Conservation (phyloP, 2,888 invertebrate genomes). For the Temnothorax rugatulus region DNA sequence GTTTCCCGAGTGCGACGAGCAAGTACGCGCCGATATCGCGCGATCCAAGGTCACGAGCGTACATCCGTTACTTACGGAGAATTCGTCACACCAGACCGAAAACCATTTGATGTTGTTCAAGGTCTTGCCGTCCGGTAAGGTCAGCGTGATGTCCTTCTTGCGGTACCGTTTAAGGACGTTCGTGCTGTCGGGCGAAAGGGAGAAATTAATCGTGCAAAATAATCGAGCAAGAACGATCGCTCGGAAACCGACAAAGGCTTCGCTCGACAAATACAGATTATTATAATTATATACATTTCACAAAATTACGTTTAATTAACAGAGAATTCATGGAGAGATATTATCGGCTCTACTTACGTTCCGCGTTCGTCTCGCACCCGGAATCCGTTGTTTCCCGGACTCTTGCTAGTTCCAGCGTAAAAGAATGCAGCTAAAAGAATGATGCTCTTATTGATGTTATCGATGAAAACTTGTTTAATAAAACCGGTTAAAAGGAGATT, state of each 20-base stretch:
- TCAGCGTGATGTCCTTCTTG: slow-evolving; percentile 93
- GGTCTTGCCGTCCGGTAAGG: slow-evolving; percentile 95
- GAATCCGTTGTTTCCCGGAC: slow-evolving; percentile 90
- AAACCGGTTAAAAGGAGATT: neutral
- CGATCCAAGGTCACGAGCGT: slow-evolving; percentile 71
- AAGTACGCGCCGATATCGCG: slow-evolving; percentile 46
- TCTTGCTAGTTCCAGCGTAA: slow-evolving; percentile 92
- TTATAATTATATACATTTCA: neutral
- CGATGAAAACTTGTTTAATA: neutral
- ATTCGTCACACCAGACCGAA: slow-evolving; percentile 97
- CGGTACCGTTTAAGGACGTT: slow-evolving; percentile 93
- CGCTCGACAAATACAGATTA: neutral
- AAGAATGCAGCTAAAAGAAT: slow-evolving; percentile 94
- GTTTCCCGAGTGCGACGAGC: slow-evolving; percentile 58
- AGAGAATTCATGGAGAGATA: neutral
- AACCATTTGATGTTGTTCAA: slow-evolving; percentile 95
- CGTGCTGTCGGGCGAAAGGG: slow-evolving; percentile 85
- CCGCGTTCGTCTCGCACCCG: slow-evolving; percentile 95
- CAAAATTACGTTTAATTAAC: neutral
- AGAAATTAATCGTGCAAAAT: neutral
- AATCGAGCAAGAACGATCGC: no score
- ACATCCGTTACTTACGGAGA: slow-evolving; percentile 89
- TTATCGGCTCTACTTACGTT: slow-evolving; percentile 86
- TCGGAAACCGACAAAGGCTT: neutral
- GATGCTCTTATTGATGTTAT: neutral